phyloP scores from a whole-genome alignment of 2,113 vertebrate species.

The Paedocypris sp. region DNA sequence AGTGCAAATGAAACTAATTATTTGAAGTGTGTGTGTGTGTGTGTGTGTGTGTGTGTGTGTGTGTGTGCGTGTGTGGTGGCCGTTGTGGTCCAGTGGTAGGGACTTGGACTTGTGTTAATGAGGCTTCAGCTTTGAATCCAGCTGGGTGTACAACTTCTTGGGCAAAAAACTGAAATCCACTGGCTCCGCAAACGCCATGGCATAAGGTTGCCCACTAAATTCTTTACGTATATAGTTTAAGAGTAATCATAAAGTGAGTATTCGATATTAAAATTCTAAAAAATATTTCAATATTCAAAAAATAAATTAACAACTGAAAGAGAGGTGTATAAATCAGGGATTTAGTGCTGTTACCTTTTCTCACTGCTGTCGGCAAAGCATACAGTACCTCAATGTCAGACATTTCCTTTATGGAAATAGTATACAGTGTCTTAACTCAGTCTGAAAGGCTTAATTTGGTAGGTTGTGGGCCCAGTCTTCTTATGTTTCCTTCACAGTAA shows the following conservation, averaged over 20 bases:
- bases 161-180: too few relatives aligned
- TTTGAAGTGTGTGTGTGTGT: not conserved
- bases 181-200: too few relatives aligned
- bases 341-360: not conserved
- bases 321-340: constrained; percentile 4
- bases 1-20: not conserved
- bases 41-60: not conserved
- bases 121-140: too few relatives aligned
- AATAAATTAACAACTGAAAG: not conserved
- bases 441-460: constrained; percentile 53
- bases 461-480: constrained; percentile 41
- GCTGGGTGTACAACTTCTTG: too few relatives aligned
- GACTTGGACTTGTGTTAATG: too few relatives aligned
- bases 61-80: too few relatives aligned
- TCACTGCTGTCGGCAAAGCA: constrained; percentile 5
- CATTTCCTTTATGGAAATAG: constrained; percentile 42
- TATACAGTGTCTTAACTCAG: constrained; percentile 47
- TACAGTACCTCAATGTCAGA: constrained; percentile 42
- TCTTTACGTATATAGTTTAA: too few relatives aligned
- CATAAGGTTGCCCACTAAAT: too few relatives aligned
- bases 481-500: constrained; percentile 46
- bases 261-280: too few relatives aligned
- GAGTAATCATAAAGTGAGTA: too few relatives aligned
- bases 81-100: too few relatives aligned
- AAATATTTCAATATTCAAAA: too few relatives aligned